Evolutionary conservation across 64 coral and sea anemone genomes (phyloP).

Genomic region (Exaiptasia diaphana): DNA sequence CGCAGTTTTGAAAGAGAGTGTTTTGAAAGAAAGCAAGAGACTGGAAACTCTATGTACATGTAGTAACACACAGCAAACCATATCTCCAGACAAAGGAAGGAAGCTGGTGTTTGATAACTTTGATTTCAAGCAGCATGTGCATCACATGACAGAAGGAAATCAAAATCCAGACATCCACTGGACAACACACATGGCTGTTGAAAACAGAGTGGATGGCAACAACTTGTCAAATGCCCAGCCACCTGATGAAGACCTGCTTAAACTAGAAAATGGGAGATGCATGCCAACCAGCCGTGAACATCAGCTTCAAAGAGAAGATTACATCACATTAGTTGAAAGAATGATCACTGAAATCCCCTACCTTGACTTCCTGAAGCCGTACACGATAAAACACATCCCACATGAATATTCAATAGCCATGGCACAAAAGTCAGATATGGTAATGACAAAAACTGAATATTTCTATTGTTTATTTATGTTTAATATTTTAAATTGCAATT

Average conservation of each 20-base stretch:
- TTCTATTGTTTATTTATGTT: no score
- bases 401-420: constrained; percentile 30
- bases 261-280: constrained; percentile 45
- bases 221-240: constrained; percentile 2
- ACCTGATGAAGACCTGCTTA: constrained; percentile 4
- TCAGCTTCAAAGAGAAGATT: constrained; percentile 14
- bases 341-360: constrained; percentile 31
- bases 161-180: constrained; percentile 54
- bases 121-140: constrained; percentile 49
- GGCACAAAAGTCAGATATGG: constrained; percentile 40
- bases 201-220: constrained; percentile 42
- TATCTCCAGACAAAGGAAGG: constrained; percentile 11
- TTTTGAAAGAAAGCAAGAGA: constrained; percentile 6
- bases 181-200: constrained; percentile 20
- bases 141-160: constrained; percentile 57
- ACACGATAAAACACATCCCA: constrained; percentile 23
- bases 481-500: no score
- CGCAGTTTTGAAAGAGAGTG: constrained; percentile 2
- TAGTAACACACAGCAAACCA: background rate
- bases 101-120: constrained; percentile 69
- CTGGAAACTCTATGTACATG: background rate
- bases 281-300: constrained; percentile 45
- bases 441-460: no score
- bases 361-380: constrained; percentile 4
- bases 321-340: constrained; percentile 22